phyloP scores from a whole-genome alignment of 2,888 invertebrate genomes.

The Drosophila falleni region DNA sequence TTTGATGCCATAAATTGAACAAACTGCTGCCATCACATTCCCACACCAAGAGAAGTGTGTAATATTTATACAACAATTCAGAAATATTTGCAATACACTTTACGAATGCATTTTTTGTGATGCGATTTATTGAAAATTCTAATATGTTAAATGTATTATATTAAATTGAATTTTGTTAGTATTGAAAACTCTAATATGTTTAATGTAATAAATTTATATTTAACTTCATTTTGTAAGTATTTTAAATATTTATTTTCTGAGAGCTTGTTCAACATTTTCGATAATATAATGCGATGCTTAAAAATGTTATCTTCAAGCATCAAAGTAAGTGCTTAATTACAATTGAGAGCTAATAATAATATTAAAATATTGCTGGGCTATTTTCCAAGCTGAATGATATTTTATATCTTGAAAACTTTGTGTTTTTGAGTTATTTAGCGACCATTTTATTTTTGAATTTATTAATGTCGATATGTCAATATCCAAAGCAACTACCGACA shows the following conservation, averaged over 20 bases:
- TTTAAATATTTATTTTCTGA: not conserved
- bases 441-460: no score
- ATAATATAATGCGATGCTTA: not conserved
- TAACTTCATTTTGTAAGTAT: not conserved
- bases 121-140: constrained; percentile 35
- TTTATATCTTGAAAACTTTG: no score
- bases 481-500: not conserved
- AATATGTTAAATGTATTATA: constrained; percentile 1
- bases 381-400: no score
- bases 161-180: not conserved
- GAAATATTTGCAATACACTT: constrained; percentile 77
- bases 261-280: not conserved
- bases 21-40: constrained; percentile 36
- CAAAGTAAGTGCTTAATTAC: not conserved
- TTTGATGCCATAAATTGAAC: constrained; percentile 74
- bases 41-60: constrained; percentile 13
- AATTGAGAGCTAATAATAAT: no score
- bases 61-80: constrained; percentile 67
- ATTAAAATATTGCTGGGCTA: no score
- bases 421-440: no score
- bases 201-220: constrained; percentile 5
- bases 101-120: constrained; percentile 54
- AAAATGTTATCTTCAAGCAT: not conserved
- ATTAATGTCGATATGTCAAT: not conserved
- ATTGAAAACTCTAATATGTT: constrained; percentile 29